These are phyloP conservation scores for Hipparchia sbordonii DNA, from an alignment of 2,888 invertebrate species.

Conservation along the genomic window DNA sequence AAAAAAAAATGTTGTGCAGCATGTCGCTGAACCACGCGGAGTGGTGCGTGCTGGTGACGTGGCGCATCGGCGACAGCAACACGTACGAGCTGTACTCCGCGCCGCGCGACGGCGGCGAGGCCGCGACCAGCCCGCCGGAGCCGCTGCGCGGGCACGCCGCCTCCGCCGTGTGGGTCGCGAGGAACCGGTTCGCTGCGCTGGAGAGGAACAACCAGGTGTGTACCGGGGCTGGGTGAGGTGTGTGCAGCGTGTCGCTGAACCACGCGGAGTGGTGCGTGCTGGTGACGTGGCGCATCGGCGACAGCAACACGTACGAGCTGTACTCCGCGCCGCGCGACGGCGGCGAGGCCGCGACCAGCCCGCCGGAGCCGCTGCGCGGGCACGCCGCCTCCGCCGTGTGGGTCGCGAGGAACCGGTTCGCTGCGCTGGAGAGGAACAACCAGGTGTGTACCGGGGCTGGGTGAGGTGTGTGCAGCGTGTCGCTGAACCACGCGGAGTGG, in stretches of 20 bases:
- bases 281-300: conserved; percentile 90
- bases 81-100: conserved; percentile 97
- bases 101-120: conserved; percentile 87
- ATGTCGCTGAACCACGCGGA: conserved; percentile 91
- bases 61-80: conserved; percentile 94
- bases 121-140: conserved; percentile 79
- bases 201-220: conserved; percentile 94
- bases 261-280: conserved; percentile 98
- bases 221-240: too few species aligned
- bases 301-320: conserved; percentile 96
- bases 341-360: conserved; percentile 78
- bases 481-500: conserved; percentile 91
- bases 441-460: conserved; percentile 78
- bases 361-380: conserved; percentile 85
- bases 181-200: conserved; percentile 98
- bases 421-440: conserved; percentile 96
- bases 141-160: conserved; percentile 91
- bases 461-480: too few species aligned
- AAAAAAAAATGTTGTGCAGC: conserved; percentile 64
- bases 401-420: conserved; percentile 99
- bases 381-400: conserved; percentile 92
- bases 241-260: too few species aligned
- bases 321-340: conserved; percentile 93
- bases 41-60: conserved; percentile 89
- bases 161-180: conserved; percentile 94